These are phyloP conservation scores for Xenops minutus DNA, from an alignment of 2,797 vertebrate genomes.

Conservation along the genomic window DNA sequence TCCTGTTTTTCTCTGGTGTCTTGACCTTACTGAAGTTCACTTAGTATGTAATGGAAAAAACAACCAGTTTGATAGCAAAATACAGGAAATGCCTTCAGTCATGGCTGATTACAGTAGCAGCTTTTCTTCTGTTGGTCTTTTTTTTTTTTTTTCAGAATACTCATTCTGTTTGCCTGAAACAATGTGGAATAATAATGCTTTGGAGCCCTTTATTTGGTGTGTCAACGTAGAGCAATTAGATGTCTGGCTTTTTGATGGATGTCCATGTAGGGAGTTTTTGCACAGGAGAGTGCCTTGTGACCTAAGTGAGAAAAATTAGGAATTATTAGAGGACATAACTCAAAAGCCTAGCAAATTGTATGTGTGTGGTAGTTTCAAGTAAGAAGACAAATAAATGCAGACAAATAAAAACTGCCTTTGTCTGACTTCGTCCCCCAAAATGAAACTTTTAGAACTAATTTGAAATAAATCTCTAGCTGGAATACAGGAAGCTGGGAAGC, in stretches of 20 bases:
- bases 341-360: neutral
- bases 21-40: slow-evolving; percentile 78
- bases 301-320: neutral
- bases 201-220: slow-evolving; percentile 5
- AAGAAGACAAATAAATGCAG: neutral
- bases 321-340: neutral
- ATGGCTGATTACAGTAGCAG: slow-evolving; percentile 82
- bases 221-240: slow-evolving; percentile 45
- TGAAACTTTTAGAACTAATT: neutral
- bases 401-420: neutral
- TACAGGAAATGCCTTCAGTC: slow-evolving; percentile 91
- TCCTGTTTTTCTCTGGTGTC: slow-evolving; percentile 73
- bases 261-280: neutral
- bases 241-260: slow-evolving; percentile 4
- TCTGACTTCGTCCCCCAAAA: neutral
- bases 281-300: neutral
- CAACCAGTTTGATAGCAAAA: slow-evolving; percentile 82
- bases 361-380: neutral
- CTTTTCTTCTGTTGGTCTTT: slow-evolving; percentile 70
- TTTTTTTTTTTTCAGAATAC: slow-evolving; percentile 9
- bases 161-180: slow-evolving; percentile 56
- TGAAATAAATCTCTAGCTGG: neutral
- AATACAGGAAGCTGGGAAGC: neutral
- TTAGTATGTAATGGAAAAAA: slow-evolving; percentile 90
- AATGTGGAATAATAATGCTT: slow-evolving; percentile 38